phyloP scores from a whole-genome alignment of 1,140 invertebrate genomes.

The Dendrolimus punctatus region DNA sequence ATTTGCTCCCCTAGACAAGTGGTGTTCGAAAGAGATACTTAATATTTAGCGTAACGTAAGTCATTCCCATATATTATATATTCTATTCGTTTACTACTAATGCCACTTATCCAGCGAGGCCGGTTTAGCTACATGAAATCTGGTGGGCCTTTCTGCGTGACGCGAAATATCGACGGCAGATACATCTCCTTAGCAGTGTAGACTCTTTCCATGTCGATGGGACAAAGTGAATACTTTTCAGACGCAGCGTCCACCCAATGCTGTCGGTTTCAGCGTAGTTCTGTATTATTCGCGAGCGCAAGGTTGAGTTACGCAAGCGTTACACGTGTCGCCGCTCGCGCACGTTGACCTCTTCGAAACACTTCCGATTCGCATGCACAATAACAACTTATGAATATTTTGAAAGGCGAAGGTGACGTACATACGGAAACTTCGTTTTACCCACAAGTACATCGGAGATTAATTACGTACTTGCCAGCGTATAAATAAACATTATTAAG shows the following conservation, averaged over 20 bases:
- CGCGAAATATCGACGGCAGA: too few relatives aligned
- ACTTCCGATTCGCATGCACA: conserved; percentile 67
- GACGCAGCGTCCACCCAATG: conserved; percentile 13
- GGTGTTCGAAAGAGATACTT: too few relatives aligned
- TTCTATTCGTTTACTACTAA: too few relatives aligned
- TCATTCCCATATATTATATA: too few relatives aligned
- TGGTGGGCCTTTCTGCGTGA: too few relatives aligned
- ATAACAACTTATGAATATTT: conserved; percentile 41
- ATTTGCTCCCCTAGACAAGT: too few relatives aligned
- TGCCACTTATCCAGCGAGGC: too few relatives aligned
- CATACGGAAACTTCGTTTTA: conserved; percentile 30
- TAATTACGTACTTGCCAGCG: conserved; percentile 2
- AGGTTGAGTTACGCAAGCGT: conserved; percentile 59
- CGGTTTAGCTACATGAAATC: too few relatives aligned
- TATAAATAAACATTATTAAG: neutral
- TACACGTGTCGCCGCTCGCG: conserved; percentile 49
- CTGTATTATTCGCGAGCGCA: conserved; percentile 54
- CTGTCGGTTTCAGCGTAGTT: conserved; percentile 11
- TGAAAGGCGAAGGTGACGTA: conserved; percentile 48
- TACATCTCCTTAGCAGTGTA: too few relatives aligned
- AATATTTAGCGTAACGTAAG: too few relatives aligned
- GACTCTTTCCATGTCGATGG: neutral
- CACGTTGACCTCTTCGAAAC: conserved; percentile 49
- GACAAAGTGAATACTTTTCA: neutral
- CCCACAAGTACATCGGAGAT: conserved; percentile 3